Evolutionary conservation across 2,797 vertebrate species (phyloP), one percentile per base, ranked within the genome.

Genomic region (Acipenser transmontanus): DNA sequence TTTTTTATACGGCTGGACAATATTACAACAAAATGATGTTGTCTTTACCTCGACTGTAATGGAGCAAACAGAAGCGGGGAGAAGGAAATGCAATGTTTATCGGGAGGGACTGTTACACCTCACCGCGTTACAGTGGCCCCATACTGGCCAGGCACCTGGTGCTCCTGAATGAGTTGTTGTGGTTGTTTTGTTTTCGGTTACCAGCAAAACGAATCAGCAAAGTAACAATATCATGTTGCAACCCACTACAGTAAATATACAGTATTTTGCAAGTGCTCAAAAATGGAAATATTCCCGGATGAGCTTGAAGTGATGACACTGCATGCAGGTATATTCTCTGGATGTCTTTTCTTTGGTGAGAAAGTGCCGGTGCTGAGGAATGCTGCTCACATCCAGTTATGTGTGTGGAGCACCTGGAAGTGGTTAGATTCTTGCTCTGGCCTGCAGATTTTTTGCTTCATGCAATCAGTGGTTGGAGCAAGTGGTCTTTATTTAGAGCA

Each of bases 361-460:
- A 87, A 86, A 76, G 34, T 78, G 80, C 78, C 66, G 80, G 84
- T 82, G 76, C 83, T 83, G 81, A 85, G 85, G 77, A 79, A 75
- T 76, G 78, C 83, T 80, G 80, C 79, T 85, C 82, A 80, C 80
- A 70, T 34, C 34, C 76, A 86, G 80, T 91, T 94, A 90, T 94
- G 93, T 96, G 94, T 92, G 91, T 88, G 67, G 60, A 80, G 85
- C 95, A 97, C 92, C 94, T 97, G 95, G 91, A 92, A 85, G 80
- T 74, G 82, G 87, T 84, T 88, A 71, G 78, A 80, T 71, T 79
- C 85, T 83, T 80, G 79, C 85, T 91, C 81, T 51, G 59, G 86
- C 84, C 90, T 89, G 84, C 88, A 86, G 78, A 74, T 85, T 82
- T 64, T 57, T 77, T 80, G 34, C 81, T 88, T 88, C 85, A 85